Conservation (phyloP, 2,888 invertebrate genomes). For the Cataglyphis cursor region DNA sequence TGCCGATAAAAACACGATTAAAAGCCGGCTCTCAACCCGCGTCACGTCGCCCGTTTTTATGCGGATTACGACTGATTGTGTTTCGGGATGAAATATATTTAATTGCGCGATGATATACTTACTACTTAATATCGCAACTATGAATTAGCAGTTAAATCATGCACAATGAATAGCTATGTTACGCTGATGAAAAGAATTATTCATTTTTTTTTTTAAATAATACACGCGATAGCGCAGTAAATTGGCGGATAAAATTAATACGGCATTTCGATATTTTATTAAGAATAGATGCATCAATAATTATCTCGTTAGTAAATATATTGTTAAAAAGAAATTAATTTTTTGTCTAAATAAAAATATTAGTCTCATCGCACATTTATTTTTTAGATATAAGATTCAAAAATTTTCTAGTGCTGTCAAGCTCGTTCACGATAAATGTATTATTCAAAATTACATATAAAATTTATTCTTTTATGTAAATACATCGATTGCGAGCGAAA, state of each 20-base stretch:
- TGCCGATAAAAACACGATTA: conserved; percentile 12
- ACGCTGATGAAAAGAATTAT: not conserved
- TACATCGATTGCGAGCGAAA: not conserved
- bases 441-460: not conserved
- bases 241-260: not conserved
- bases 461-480: not conserved
- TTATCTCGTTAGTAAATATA: not conserved
- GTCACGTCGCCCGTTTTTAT: not conserved
- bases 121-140: not conserved
- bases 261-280: not conserved
- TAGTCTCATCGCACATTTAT: not conserved
- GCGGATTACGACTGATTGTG: not conserved
- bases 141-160: conserved; percentile 9
- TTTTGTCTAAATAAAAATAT: not conserved
- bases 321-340: not conserved
- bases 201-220: not conserved
- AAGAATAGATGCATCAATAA: not conserved
- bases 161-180: not conserved
- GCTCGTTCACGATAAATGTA: not conserved
- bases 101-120: not conserved
- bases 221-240: not conserved
- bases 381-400: not conserved
- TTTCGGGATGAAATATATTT: not conserved
- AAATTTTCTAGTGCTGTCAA: too few species aligned
- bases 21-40: not conserved